Evolutionary conservation across 2,888 invertebrate species (phyloP).

Genomic region (Chrysolina oricalcia): DNA sequence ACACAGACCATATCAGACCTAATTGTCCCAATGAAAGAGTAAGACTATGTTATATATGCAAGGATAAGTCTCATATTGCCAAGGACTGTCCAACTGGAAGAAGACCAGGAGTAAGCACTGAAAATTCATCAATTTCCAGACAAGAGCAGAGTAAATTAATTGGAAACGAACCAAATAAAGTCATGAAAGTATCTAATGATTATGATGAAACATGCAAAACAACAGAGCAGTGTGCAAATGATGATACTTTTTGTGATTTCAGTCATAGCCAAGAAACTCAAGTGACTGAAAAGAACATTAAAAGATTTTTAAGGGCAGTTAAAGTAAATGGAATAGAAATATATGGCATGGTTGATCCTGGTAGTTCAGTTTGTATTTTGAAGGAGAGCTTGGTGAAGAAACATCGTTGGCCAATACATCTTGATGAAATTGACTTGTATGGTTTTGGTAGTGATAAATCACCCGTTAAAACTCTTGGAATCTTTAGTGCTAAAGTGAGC

Average conservation of each 20-base stretch:
- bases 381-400: conserved; percentile 6
- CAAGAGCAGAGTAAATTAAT: neutral
- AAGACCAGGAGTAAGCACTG: neutral
- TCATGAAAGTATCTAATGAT: neutral
- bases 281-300: no score
- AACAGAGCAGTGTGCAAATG: neutral
- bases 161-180: neutral
- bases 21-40: no score
- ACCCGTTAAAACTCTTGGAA: no score
- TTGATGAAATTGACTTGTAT: conserved; percentile 22
- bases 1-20: no score
- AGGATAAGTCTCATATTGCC: no score
- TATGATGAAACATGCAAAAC: neutral
- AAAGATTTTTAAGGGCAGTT: no score
- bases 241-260: no score
- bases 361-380: conserved; percentile 17
- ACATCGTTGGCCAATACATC: conserved; percentile 13
- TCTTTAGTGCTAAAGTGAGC: no score
- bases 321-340: no score
- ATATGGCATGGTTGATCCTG: conserved; percentile 16
- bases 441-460: conserved; percentile 12
- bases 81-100: neutral
- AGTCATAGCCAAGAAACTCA: no score
- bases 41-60: no score
- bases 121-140: neutral